These are phyloP conservation scores for Nycticryphes semicollaris DNA, from an alignment of 2,113 vertebrate genomes.

Conservation along the genomic window DNA sequence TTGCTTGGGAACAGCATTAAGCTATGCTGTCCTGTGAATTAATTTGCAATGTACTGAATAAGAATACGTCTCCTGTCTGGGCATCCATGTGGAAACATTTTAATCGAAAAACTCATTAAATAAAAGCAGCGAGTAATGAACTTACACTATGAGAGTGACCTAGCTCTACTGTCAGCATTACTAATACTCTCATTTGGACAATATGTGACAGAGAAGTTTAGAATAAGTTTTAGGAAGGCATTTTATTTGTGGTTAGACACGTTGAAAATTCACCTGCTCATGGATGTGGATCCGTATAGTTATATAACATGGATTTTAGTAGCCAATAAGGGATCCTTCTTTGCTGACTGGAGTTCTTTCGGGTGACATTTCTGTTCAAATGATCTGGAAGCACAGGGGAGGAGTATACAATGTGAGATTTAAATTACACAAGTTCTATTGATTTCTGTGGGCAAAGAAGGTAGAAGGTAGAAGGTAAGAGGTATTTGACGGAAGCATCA, in stretches of 20 bases:
- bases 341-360: neutral
- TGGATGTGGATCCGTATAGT: neutral
- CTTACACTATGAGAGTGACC: neutral
- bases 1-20: constrained; percentile 26
- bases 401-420: neutral
- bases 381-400: neutral
- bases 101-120: constrained; percentile 37
- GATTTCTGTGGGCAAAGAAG: neutral
- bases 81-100: constrained; percentile 30
- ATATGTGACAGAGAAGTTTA: neutral
- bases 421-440: neutral
- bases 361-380: neutral
- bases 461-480: neutral
- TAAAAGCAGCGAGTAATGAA: constrained; percentile 8
- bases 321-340: neutral
- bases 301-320: neutral
- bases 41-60: constrained; percentile 29
- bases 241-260: neutral
- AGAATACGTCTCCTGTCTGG: constrained; percentile 17
- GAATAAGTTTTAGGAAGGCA: too few species aligned
- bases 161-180: neutral
- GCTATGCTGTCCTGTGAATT: constrained; percentile 16
- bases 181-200: neutral
- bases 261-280: neutral
- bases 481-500: neutral